Percentiles rank a stretch among this genome's conserved stretches.
phyloP scores from a whole-genome alignment of 2,888 invertebrate genomes.

The Pseudococcus jackbeardsleyi region DNA sequence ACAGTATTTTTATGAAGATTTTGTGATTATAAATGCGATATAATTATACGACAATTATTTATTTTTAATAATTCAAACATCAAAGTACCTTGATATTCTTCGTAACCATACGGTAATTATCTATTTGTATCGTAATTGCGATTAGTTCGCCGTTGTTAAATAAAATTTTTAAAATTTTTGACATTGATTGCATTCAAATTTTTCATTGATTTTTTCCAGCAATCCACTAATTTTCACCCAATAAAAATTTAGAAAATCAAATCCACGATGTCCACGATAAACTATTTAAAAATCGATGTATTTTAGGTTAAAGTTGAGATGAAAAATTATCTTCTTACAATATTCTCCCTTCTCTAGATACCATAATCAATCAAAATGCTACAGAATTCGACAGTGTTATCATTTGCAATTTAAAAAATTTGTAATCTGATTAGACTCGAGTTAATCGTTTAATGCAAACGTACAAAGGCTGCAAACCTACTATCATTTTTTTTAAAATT shows the following conservation, averaged over 20 bases:
- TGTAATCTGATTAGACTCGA: neutral
- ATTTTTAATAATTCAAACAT: neutral
- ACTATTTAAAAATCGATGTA: too few species aligned
- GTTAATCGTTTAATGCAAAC: neutral
- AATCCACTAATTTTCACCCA: too few species aligned
- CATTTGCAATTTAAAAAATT: neutral
- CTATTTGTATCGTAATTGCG: too few species aligned
- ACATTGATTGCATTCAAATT: too few species aligned
- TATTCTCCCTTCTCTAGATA: neutral
- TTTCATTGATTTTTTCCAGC: too few species aligned
- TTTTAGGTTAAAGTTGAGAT: too few species aligned
- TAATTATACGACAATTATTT: neutral
- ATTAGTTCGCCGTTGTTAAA: too few species aligned
- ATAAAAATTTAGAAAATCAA: too few species aligned
- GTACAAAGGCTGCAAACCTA: too few species aligned
- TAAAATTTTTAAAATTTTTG: too few species aligned
- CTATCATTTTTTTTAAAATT: too few species aligned
- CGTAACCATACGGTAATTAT: neutral
- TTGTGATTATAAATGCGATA: conserved; percentile 9
- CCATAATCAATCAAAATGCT: neutral
- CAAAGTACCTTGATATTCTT: neutral
- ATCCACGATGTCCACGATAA: too few species aligned
- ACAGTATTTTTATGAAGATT: conserved; percentile 23
- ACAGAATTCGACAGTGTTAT: neutral
- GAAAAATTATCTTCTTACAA: neutral